A percentile compares a stretch with the other conserved stretches of the same genome.
phyloP scores from a whole-genome alignment of 2,888 invertebrate species.

The Anoplius nigerrimus region DNA sequence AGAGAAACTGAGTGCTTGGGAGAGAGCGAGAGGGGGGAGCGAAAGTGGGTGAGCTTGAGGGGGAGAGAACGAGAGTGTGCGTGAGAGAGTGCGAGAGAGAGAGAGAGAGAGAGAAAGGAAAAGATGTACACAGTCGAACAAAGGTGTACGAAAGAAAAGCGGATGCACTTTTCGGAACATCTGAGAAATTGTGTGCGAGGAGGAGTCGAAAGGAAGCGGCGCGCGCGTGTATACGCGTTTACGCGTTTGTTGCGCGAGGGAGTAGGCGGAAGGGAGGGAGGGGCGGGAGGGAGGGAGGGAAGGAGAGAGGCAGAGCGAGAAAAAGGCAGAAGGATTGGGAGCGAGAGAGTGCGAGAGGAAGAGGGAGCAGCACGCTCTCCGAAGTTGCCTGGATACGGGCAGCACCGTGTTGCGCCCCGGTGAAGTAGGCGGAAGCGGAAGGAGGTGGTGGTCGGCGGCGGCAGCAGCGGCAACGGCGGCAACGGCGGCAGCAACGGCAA shows the following conservation, averaged over 20 bases:
- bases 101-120: background rate
- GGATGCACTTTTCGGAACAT: too few species aligned
- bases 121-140: too few species aligned
- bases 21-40: background rate
- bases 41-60: background rate
- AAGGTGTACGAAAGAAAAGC: too few species aligned
- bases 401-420: conserved; percentile 59
- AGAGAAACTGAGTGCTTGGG: background rate
- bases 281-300: background rate
- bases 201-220: too few species aligned
- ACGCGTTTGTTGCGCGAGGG: too few species aligned
- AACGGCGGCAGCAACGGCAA: too few species aligned
- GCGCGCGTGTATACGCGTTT: too few species aligned
- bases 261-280: background rate
- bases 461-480: background rate
- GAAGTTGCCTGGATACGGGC: conserved; percentile 57
- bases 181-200: too few species aligned
- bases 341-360: conserved; percentile 31
- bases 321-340: background rate
- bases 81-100: background rate
- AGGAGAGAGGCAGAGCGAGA: background rate
- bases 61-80: background rate
- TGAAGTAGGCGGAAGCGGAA: conserved; percentile 50
- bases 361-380: conserved; percentile 53
- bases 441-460: conserved; percentile 27